Evolutionary conservation across 2,797 vertebrate species (phyloP).

Genomic region (Sitta carolinensis): DNA sequence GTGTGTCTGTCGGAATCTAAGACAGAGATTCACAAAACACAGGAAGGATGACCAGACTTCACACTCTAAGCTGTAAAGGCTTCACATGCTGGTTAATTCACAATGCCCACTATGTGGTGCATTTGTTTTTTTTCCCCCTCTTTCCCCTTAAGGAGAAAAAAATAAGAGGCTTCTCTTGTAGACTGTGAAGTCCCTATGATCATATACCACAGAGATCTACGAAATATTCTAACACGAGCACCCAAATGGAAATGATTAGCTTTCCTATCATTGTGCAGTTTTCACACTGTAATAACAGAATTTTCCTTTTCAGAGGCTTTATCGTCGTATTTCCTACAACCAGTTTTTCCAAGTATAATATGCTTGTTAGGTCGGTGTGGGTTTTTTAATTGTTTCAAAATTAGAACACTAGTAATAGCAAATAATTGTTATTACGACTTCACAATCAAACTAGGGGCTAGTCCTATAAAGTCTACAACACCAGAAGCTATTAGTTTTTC

Average conservation of each 20-base stretch:
- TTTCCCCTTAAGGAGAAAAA: not conserved
- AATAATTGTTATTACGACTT: not conserved
- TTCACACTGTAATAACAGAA: not conserved
- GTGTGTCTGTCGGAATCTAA: not conserved
- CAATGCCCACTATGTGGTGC: not conserved
- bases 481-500: not conserved
- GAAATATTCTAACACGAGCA: not conserved
- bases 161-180: not conserved
- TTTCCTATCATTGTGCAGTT: not conserved
- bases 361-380: not conserved
- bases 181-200: not conserved
- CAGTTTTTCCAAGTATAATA: not conserved
- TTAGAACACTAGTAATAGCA: not conserved
- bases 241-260: not conserved
- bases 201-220: not conserved
- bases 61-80: not conserved
- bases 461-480: not conserved
- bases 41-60: not conserved
- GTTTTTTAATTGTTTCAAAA: not conserved
- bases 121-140: fast-evolving
- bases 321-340: not conserved
- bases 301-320: not conserved
- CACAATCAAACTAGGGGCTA: not conserved
- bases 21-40: not conserved
- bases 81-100: not conserved